Evolutionary conservation across 2,888 invertebrate genomes (phyloP), one percentile per base, ranked within the genome.

Genomic region (Thymelicus lineola): DNA sequence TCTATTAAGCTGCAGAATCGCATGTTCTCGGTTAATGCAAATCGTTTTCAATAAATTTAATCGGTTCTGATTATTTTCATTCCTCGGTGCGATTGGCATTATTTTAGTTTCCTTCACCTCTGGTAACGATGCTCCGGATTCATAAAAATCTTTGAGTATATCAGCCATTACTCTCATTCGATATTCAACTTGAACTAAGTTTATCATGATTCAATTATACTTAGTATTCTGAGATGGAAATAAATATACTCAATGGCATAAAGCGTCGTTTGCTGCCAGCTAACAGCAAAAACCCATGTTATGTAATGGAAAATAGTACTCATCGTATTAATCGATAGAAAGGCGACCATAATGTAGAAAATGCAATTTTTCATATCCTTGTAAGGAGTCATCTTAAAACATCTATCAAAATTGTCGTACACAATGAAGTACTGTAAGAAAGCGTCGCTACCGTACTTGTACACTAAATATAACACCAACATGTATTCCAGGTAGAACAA

Each of bases 181-280:
- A 66, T 71, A 76, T 45, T 73, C 70, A 0, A 78, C n/a, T 66
- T 76, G 76, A 35, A 61, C 62, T 9, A 70, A 53, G 45, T 77
- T 71, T 0, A 74, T 60, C 7, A 63, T 72, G 5, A 71, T 59
- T 77, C 75, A 4, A 75, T 17, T 10, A 70, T 17, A 1, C 61
- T 72, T 6, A 77, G 48, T 15, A 71, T 59, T 59, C 72, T 71
- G 2, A 77, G 61, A 6, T 70, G 14, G 14, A 71, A 71, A 36
- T 74, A 75, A 15, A 73, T 48, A 50, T 75, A 75, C 7, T 74
- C 74, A 3, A 74, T 46, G 3, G 63, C 28, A 15, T 61, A 66
- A 0, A 69, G 59, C 0, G 66, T 68, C 1, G 64, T 35, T 0
- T 28, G 14, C 0, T 42, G 9, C 75, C 73, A 76, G 10, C 72